phyloP scores from a whole-genome alignment of 2,888 invertebrate genomes.

The Orthosia gothica region DNA sequence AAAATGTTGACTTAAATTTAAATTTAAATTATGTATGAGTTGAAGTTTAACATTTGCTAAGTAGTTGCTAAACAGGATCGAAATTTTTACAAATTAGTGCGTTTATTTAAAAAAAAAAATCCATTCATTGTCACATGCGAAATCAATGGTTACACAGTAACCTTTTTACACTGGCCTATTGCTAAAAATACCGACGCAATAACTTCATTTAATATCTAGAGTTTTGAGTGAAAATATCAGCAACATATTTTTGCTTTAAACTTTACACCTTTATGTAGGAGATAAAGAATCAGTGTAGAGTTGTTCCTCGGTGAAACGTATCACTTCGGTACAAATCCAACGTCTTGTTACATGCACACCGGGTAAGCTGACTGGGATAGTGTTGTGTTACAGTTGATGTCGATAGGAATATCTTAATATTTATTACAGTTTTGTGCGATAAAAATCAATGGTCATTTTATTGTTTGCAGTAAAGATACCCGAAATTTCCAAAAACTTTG shows the following conservation, averaged over 20 bases:
- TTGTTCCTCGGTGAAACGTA: constrained; percentile 41
- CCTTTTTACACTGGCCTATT: too few species aligned
- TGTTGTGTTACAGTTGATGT: constrained; percentile 27
- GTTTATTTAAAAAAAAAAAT: too few species aligned
- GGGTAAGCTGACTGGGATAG: constrained; percentile 56
- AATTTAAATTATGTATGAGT: too few species aligned
- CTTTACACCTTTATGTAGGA: background rate
- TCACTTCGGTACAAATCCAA: constrained; percentile 61
- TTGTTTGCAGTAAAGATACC: background rate
- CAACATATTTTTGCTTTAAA: background rate
- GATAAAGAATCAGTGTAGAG: constrained; percentile 28
- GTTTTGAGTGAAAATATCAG: too few species aligned
- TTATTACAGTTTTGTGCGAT: background rate
- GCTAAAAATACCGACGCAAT: background rate
- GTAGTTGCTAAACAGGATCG: too few species aligned
- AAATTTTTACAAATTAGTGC: too few species aligned
- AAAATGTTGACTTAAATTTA: too few species aligned
- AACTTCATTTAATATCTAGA: too few species aligned
- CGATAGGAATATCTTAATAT: constrained; percentile 16
- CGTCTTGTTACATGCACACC: constrained; percentile 63
- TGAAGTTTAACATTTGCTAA: too few species aligned
- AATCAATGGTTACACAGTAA: too few species aligned
- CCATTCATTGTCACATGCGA: too few species aligned
- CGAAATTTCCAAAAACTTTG: background rate
- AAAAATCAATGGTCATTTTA: background rate